Percentiles rank a stretch among this genome's conserved stretches.
Conservation (phyloP, 2,888 invertebrate genomes). For the Sarcophaga variegata region DNA sequence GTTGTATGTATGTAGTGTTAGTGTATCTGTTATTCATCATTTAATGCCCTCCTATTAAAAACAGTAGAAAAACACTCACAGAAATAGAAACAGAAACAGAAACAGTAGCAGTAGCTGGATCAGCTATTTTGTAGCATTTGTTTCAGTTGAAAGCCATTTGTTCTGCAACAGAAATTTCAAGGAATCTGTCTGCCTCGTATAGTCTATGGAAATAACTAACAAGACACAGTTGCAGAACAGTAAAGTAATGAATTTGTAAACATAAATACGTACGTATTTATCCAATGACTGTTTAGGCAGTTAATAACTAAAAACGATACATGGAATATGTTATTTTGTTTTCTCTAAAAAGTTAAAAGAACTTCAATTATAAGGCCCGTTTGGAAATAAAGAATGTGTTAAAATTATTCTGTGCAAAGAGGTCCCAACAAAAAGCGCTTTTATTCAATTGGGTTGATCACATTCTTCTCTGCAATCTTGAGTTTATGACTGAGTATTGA, state of each 20-base stretch:
- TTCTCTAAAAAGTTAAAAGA: too few species aligned
- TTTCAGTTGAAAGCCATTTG: slow-evolving; percentile 73
- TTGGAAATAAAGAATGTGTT: too few species aligned
- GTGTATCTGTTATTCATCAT: slow-evolving; percentile 41
- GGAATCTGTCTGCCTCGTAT: slow-evolving; percentile 71
- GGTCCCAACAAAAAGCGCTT: not conserved
- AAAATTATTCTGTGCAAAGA: not conserved
- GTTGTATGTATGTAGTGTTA: too few species aligned
- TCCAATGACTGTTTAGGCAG: too few species aligned
- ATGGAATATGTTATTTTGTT: too few species aligned
- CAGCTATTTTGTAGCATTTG: slow-evolving; percentile 73
- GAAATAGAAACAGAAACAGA: not conserved
- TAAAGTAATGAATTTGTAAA: slow-evolving; percentile 15
- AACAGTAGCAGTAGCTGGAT: slow-evolving; percentile 73
- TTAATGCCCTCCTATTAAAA: slow-evolving; percentile 20
- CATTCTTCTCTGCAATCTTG: too few species aligned
- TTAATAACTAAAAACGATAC: too few species aligned
- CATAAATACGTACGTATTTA: too few species aligned
- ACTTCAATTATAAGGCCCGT: not conserved
- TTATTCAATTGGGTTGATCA: not conserved
- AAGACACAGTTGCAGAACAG: not conserved
- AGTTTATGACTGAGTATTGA: too few species aligned
- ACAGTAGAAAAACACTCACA: not conserved
- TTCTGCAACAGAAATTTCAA: slow-evolving; percentile 77
- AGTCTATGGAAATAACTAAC: slow-evolving; percentile 7